phyloP scores from a whole-genome alignment of 2,888 invertebrate genomes.

The Eupithecia vulgata region DNA sequence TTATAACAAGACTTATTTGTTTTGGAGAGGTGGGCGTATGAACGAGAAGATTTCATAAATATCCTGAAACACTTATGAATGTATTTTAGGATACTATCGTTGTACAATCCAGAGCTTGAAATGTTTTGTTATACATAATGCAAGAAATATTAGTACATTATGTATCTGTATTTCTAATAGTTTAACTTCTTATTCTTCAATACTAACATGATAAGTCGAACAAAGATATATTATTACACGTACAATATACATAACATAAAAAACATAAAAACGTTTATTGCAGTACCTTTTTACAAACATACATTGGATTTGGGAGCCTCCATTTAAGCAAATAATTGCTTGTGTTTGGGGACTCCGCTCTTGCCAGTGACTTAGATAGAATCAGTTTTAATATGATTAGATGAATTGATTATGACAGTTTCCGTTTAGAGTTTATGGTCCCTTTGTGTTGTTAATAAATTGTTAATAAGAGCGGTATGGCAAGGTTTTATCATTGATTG shows the following conservation, averaged over 20 bases:
- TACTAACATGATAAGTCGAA: not conserved
- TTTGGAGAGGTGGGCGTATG: too few relatives aligned
- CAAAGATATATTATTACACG: not conserved
- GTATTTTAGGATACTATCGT: too few relatives aligned
- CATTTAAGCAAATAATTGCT: too few relatives aligned
- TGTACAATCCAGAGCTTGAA: not conserved
- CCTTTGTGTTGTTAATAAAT: constrained; percentile 2
- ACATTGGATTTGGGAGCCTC: too few relatives aligned
- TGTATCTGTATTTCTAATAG: not conserved
- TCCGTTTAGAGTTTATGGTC: constrained; percentile 53
- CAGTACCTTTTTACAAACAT: too few relatives aligned
- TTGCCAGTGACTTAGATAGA: too few relatives aligned
- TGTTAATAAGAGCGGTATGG: not conserved
- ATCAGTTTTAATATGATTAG: constrained; percentile 71
- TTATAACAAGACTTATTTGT: too few relatives aligned
- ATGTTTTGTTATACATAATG: not conserved
- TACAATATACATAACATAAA: too few relatives aligned
- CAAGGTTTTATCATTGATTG: not conserved
- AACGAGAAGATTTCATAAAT: too few relatives aligned
- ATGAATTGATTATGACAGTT: constrained; percentile 69
- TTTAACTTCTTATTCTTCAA: not conserved
- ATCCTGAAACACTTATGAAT: too few relatives aligned
- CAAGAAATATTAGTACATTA: not conserved
- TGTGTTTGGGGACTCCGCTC: too few relatives aligned
- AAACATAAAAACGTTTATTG: too few relatives aligned